These are phyloP conservation scores for Pseudomyrmex pallidus DNA, from an alignment of 1,140 invertebrate species.

Conservation along the genomic window DNA sequence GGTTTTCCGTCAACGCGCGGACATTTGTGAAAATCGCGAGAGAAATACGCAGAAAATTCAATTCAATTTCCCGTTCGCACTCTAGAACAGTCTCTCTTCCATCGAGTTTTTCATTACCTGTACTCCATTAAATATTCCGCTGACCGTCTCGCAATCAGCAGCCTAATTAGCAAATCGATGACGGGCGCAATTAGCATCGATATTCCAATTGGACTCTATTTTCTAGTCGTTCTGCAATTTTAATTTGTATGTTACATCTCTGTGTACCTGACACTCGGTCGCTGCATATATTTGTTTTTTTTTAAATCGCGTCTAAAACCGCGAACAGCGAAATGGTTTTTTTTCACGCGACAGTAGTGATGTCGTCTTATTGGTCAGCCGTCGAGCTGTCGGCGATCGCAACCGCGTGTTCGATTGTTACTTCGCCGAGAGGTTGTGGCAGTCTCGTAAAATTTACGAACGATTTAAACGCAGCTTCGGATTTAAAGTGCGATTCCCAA, in stretches of 20 bases:
- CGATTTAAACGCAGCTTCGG: neutral
- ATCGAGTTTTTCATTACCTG: too few species aligned
- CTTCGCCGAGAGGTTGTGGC: too few species aligned
- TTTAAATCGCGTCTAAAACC: constrained; percentile 16
- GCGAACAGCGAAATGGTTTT: neutral
- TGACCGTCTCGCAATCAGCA: too few species aligned
- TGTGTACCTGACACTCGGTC: neutral
- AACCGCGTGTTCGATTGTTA: neutral
- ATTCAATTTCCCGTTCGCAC: neutral
- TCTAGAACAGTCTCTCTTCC: too few species aligned
- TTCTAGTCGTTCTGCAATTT: too few species aligned
- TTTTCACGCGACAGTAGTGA: constrained; percentile 27
- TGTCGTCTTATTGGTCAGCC: constrained; percentile 33
- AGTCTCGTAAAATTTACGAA: constrained; percentile 1
- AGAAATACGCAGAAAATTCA: neutral
- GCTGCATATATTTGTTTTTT: neutral
- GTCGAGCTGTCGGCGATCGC: constrained; percentile 25
- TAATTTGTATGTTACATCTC: too few species aligned
- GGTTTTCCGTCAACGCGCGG: neutral
- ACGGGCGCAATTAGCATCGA: too few species aligned
- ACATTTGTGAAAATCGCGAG: neutral
- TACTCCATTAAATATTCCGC: too few species aligned
- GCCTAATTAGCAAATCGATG: too few species aligned
- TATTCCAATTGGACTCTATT: too few species aligned
- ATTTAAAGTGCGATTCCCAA: neutral